phyloP scores from a whole-genome alignment of 1,140 invertebrate genomes.

The Danaus melanippus region DNA sequence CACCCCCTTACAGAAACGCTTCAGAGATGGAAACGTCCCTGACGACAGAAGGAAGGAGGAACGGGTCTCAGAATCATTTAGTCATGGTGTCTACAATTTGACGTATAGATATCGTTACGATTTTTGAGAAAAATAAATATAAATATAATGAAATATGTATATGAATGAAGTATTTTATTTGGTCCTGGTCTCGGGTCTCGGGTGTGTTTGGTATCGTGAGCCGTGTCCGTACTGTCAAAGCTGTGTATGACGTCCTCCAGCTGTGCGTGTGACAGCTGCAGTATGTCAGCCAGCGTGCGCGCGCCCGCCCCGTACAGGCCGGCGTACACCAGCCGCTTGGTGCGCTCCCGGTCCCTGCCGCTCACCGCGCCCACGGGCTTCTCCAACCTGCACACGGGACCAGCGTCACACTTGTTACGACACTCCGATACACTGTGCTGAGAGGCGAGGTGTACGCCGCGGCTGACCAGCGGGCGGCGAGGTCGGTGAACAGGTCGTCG shows the following conservation, averaged over 20 bases:
- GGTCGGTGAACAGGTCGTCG: slow-evolving; percentile 70
- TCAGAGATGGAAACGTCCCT: slow-evolving; percentile 72
- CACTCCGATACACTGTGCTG: no score
- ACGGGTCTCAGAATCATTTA: no score
- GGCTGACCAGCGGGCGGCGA: slow-evolving; percentile 69
- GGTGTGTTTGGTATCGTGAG: no score
- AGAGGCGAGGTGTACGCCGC: no score
- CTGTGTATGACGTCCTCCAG: slow-evolving; percentile 38
- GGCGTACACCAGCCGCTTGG: slow-evolving; percentile 75
- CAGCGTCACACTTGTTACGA: not conserved
- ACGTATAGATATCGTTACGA: no score
- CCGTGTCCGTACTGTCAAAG: slow-evolving; percentile 37
- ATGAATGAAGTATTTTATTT: no score
- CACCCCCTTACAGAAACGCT: slow-evolving; percentile 61
- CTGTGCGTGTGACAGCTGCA: slow-evolving; percentile 60
- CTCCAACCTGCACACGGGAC: slow-evolving; percentile 46
- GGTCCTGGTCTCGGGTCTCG: no score
- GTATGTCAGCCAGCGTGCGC: slow-evolving; percentile 70
- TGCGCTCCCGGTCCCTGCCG: slow-evolving; percentile 70
- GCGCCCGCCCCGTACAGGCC: slow-evolving; percentile 75
- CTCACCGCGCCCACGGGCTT: slow-evolving; percentile 32
- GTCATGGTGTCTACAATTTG: no score
- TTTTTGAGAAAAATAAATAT: no score
- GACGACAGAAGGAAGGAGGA: not conserved
- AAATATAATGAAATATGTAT: no score